A percentile compares a stretch with the other conserved stretches of the same genome.
Evolutionary conservation across 2,797 vertebrate species (phyloP).

Genomic region (Anguilla megastoma): DNA sequence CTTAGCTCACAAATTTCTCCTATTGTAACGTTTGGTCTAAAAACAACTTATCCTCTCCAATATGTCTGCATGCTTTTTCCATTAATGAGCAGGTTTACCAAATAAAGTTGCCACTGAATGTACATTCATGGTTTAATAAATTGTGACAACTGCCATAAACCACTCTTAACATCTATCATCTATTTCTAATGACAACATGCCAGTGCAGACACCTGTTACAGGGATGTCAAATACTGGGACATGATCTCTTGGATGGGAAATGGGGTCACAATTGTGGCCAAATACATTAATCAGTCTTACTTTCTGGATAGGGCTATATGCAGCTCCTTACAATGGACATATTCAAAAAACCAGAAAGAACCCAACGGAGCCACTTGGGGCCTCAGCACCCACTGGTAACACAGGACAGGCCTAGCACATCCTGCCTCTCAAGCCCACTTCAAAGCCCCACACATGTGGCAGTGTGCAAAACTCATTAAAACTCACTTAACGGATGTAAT

Average conservation of each 20-base stretch:
- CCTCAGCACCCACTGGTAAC: not conserved
- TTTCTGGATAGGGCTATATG: no score
- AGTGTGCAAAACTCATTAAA: constrained; percentile 25
- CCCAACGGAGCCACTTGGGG: not conserved
- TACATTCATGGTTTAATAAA: no score
- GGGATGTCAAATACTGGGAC: not conserved
- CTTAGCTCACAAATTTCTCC: no score
- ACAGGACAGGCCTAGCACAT: not conserved
- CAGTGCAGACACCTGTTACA: not conserved
- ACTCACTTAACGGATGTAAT: constrained; percentile 10
- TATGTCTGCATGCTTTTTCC: no score
- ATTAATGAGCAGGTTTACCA: no score
- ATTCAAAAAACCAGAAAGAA: not conserved
- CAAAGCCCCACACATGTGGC: constrained; percentile 20
- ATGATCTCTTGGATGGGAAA: not conserved
- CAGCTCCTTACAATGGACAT: no score
- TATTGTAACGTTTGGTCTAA: no score
- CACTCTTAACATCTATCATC: not conserved
- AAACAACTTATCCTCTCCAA: no score
- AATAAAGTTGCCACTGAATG: no score
- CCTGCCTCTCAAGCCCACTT: not conserved
- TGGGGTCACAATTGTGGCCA: not conserved
- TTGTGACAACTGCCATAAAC: no score
- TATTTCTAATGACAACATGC: not conserved
- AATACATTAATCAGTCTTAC: not conserved